These are phyloP conservation scores for Imbricaverruca yamaguchii DNA, from an alignment of 2,888 invertebrate species.

Conservation along the genomic window DNA sequence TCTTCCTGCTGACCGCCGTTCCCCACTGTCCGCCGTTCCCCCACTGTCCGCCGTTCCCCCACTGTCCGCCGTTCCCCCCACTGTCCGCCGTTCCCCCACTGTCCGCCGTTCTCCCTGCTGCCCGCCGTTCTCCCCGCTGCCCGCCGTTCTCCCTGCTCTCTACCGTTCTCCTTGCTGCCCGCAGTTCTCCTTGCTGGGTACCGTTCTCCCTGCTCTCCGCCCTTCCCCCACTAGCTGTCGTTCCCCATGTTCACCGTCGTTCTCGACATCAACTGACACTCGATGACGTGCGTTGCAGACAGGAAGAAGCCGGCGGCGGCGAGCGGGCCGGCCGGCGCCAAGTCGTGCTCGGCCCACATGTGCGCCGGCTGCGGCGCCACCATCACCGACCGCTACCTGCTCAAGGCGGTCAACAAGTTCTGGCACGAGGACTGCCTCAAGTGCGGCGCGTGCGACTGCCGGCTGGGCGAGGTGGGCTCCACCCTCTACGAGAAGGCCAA, in stretches of 20 bases:
- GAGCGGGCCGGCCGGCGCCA: slow-evolving; percentile 29
- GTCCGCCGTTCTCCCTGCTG: no score
- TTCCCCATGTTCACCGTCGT: no score
- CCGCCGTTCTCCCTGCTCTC: no score
- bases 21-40: no score
- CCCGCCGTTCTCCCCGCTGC: no score
- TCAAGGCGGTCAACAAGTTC: slow-evolving; percentile 77
- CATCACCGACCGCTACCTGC: slow-evolving; percentile 75
- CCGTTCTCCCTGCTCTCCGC: not conserved
- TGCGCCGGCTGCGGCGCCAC: slow-evolving; percentile 80
- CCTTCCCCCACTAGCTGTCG: no score
- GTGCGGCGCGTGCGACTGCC: slow-evolving; percentile 84
- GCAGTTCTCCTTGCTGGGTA: not conserved
- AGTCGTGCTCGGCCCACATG: slow-evolving; percentile 47
- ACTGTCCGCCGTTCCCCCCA: no score
- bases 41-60: no score
- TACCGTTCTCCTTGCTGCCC: not conserved
- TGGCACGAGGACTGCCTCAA: slow-evolving; percentile 94
- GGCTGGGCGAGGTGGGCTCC: slow-evolving; percentile 83
- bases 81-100: no score
- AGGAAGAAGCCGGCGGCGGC: slow-evolving; percentile 31
- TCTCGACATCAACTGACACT: no score
- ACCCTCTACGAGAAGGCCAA: slow-evolving; percentile 85
- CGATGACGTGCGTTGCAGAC: slow-evolving; percentile 7
- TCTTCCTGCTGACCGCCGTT: no score